Conservation (phyloP, 2,113 vertebrate species). For the Coptodon bakossiorum region DNA sequence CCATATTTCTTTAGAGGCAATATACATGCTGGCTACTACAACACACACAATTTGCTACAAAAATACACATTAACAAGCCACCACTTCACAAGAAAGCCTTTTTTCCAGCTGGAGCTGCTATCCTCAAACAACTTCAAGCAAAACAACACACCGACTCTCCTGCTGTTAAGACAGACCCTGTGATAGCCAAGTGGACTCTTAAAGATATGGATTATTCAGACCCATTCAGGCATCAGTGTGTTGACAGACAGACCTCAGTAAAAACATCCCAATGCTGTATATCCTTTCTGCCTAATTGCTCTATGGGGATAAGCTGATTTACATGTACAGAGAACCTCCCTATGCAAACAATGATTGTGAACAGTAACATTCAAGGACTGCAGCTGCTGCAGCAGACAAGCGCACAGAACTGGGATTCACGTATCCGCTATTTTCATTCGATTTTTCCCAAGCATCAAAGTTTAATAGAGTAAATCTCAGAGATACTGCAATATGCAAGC, state of each 20-base stretch:
- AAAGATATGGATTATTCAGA: conserved; percentile 5
- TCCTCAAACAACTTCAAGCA: background rate
- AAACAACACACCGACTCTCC: conserved; percentile 3
- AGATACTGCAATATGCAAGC: background rate
- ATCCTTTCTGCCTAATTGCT: background rate
- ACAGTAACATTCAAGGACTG: background rate
- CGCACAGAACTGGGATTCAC: background rate
- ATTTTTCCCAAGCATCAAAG: background rate
- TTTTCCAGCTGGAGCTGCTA: background rate
- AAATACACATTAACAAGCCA: background rate
- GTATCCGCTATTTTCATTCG: background rate
- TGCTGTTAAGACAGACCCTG: background rate
- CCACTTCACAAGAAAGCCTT: background rate
- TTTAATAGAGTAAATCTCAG: background rate
- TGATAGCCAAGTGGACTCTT: background rate
- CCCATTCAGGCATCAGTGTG: background rate
- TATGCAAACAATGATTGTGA: background rate
- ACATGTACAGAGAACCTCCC: background rate
- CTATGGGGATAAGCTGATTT: background rate
- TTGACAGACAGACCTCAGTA: conserved; percentile 1
- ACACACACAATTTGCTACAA: background rate
- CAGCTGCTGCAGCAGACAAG: background rate
- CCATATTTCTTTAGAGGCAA: background rate
- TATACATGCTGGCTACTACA: background rate
- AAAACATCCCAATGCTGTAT: background rate